phyloP scores from a whole-genome alignment of 2,797 vertebrate species.

The Lagorchestes hirsutus region DNA sequence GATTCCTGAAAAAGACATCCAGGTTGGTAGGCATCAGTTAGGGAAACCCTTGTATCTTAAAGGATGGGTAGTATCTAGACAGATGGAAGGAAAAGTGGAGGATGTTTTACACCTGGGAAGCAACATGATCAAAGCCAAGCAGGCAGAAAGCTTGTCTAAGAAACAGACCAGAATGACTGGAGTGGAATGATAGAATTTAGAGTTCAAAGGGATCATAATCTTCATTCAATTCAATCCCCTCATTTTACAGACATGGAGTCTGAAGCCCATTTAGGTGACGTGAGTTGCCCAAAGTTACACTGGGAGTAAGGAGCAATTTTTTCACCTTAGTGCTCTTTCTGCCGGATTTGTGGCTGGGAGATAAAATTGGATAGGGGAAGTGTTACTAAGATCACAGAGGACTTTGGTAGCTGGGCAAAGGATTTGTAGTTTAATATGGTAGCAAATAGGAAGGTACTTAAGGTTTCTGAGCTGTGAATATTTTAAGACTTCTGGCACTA shows the following conservation, averaged over 20 bases:
- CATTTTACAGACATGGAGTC: background rate
- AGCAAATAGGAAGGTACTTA: background rate
- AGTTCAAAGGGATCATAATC: background rate
- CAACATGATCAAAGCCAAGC: background rate
- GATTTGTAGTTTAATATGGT: conserved; percentile 51
- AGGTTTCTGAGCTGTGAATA: background rate
- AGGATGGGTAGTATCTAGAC: background rate
- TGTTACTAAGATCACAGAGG: background rate
- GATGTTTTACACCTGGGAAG: background rate
- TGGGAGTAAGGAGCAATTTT: background rate
- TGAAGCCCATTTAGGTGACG: background rate
- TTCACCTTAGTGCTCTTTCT: background rate
- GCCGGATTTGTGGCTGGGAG: background rate
- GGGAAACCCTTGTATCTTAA: background rate
- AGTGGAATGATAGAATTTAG: background rate
- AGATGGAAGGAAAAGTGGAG: background rate
- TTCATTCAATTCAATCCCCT: background rate
- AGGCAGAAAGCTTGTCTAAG: no score
- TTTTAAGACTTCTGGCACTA: conserved; percentile 43
- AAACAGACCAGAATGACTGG: background rate
- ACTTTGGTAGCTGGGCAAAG: background rate
- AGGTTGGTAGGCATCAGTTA: background rate
- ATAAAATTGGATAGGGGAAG: background rate
- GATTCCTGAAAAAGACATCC: background rate
- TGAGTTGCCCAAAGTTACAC: background rate